Evolutionary conservation across 1,140 invertebrate species (phyloP).

Genomic region (Brachystomella parvula): DNA sequence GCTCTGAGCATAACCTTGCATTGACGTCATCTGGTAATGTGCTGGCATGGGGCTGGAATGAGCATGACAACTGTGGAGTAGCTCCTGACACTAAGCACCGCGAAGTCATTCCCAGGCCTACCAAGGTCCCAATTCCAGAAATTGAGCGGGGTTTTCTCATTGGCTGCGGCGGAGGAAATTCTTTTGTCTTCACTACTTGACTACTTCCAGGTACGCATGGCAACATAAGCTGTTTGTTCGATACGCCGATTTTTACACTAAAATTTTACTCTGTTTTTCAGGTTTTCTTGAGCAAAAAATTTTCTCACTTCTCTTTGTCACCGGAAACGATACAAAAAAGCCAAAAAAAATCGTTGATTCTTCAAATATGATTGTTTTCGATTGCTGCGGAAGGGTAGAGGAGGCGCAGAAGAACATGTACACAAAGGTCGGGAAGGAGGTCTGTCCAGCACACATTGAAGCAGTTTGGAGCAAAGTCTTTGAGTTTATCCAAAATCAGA

Average conservation of each 20-base stretch:
- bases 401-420: constrained; percentile 17
- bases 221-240: not conserved
- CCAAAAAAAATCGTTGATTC: not conserved
- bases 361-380: constrained; percentile 27
- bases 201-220: not conserved
- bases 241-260: not conserved
- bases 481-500: constrained; percentile 15
- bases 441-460: constrained; percentile 25
- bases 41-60: constrained; percentile 37
- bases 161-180: constrained; percentile 29
- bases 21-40: constrained; percentile 25
- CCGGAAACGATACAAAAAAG: not conserved
- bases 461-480: constrained; percentile 24
- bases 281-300: not conserved
- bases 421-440: constrained; percentile 8
- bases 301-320: not conserved
- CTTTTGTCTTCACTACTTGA: constrained; percentile 21
- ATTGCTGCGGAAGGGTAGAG: constrained; percentile 23
- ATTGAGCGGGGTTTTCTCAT: constrained; percentile 13
- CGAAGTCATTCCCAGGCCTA: constrained; percentile 22
- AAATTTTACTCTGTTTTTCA: not conserved
- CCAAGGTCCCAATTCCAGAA: constrained; percentile 19
- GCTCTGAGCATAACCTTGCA: constrained; percentile 34
- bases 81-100: not conserved
- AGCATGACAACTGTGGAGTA: constrained; percentile 38